Evolutionary conservation across 2,113 vertebrate genomes (phyloP), one percentile per base, ranked within the genome.

Genomic region (Chloroceryle aenea): DNA sequence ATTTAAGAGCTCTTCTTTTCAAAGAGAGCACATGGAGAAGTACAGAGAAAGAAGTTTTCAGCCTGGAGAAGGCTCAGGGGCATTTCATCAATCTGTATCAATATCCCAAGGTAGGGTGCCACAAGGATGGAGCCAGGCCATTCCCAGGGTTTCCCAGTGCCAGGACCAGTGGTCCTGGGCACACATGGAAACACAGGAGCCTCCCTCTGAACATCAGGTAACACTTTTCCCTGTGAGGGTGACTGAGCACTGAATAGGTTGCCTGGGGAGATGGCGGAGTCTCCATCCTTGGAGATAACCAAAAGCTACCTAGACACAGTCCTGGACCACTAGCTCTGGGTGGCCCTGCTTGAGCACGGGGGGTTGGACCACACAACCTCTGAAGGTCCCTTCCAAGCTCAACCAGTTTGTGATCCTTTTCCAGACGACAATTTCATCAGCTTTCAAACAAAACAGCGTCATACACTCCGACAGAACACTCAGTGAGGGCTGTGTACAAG

Each of bases 401-500:
- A 42, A 10, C 36, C 52, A 14, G 10, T 8, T 53, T 2, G 7
- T 6, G 38, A 29, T 32, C 20, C 25, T 48, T 15, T 66, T 42
- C 64, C 79, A 43, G 67, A 4, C 0, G 3, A 34, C 29, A 8
- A 52, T 6, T 34, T 43, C 80, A 43, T 50, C 42, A 32, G 27
- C 55, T 59, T 58, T 40, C 75, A 43, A 40, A 30, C 7, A 30
- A 29, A 73, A 27, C 67, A 43, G 61, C 6, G 2, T 32, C 67
- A 8, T 2, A 5, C 2, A 9, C 47, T 10, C 12, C 2, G 42
- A 29, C 32, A 34, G 38, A 42, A 29, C 76, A 36, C 26, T 25
- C 5, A 1, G 34, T 1, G 30, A 27, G 1, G 45, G 40, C 34
- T 52, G 18, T 5, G 8, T 1, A 23, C 2, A 13, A 47, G 26